A percentile compares a stretch with the other conserved stretches of the same genome.
Evolutionary conservation across 2,113 vertebrate genomes (phyloP).

Genomic region (Bos indicus): DNA sequence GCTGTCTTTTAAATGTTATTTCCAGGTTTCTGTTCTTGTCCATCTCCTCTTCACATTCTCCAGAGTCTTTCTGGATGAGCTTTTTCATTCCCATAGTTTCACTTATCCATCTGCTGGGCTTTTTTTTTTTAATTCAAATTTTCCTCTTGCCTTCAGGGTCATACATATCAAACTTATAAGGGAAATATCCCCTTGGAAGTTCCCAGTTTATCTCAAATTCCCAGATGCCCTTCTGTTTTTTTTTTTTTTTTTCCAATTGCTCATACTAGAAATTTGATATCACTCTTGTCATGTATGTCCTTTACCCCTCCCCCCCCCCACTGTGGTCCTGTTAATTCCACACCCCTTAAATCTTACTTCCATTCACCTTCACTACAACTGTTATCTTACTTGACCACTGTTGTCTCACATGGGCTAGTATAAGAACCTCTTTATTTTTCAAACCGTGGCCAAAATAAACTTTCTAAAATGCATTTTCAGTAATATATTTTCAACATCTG

Average conservation of each 20-base stretch:
- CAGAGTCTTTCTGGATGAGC: not conserved
- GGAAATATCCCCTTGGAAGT: not conserved
- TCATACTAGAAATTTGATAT: not conserved
- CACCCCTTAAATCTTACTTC: not conserved
- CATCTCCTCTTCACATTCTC: not conserved
- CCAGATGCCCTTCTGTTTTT: not conserved
- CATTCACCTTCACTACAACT: not conserved
- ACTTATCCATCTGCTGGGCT: rapidly evolving
- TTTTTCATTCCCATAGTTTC: not conserved
- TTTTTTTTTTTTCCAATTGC: not conserved
- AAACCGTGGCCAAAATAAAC: not conserved
- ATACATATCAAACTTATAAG: not conserved
- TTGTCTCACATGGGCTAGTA: not conserved
- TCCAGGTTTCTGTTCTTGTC: not conserved
- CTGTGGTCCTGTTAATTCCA: not conserved
- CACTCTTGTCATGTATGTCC: not conserved
- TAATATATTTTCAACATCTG: not conserved
- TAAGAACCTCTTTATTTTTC: not conserved
- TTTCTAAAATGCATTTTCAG: not conserved
- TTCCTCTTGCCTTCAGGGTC: not conserved
- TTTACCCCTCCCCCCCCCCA: too few species aligned
- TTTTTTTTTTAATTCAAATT: not conserved
- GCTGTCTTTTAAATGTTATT: not conserved
- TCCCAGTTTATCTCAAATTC: not conserved
- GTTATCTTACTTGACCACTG: not conserved